phyloP scores from a whole-genome alignment of 2,113 vertebrate species.

The Muntiacus muntjak region DNA sequence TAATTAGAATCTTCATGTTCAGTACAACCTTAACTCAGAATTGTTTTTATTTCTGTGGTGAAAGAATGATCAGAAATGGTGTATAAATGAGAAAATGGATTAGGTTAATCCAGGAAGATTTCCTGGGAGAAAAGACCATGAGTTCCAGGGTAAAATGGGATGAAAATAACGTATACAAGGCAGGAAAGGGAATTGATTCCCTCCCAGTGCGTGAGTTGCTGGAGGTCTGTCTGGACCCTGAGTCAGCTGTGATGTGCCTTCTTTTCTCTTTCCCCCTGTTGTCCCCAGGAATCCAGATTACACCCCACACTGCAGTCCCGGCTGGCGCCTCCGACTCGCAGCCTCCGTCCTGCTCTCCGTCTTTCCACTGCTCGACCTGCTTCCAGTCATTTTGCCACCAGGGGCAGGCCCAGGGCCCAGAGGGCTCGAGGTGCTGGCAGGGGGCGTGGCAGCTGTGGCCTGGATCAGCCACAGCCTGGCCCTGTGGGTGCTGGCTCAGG shows the following conservation, averaged over 20 bases:
- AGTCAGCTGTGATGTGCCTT: background rate
- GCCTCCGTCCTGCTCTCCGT: slow-evolving; percentile 80
- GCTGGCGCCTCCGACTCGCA: slow-evolving; percentile 85
- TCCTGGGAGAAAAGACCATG: background rate
- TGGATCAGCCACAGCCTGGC: slow-evolving; percentile 89
- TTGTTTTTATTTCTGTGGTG: background rate
- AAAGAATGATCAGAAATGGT: slow-evolving; percentile 22
- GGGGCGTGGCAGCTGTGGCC: slow-evolving; percentile 82
- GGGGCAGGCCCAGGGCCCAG: slow-evolving; percentile 78
- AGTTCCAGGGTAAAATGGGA: background rate
- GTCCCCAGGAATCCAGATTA: slow-evolving; percentile 68
- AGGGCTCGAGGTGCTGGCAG: slow-evolving; percentile 86
- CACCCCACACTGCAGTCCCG: slow-evolving; percentile 65
- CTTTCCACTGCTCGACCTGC: slow-evolving; percentile 83
- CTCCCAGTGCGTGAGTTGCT: background rate
- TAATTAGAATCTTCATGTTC: background rate
- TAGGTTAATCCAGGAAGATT: background rate
- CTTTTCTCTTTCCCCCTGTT: slow-evolving; percentile 45
- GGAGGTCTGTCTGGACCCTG: background rate
- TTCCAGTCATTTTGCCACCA: slow-evolving; percentile 78
- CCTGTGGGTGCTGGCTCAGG: slow-evolving; percentile 79
- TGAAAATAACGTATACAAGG: background rate
- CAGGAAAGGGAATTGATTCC: background rate
- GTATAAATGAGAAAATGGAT: slow-evolving; percentile 9
- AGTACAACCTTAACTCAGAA: background rate